Evolutionary conservation across 2,888 invertebrate species (phyloP).

Genomic region (Volucella inanis): DNA sequence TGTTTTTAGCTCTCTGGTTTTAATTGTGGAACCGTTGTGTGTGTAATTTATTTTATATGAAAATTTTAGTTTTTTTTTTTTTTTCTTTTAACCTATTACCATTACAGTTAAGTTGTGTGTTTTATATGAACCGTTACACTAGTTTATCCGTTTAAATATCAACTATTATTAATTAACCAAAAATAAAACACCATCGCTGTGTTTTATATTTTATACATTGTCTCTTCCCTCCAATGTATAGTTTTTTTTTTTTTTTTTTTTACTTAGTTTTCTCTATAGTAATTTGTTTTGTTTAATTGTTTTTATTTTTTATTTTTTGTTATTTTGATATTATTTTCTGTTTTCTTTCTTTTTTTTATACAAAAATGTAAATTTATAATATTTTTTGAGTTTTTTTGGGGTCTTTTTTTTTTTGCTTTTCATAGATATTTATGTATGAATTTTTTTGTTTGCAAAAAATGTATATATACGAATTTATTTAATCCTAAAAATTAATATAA

Average conservation of each 20-base stretch:
- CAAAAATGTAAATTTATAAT: conserved; percentile 73
- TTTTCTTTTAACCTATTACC: conserved; percentile 30
- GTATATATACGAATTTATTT: conserved; percentile 69
- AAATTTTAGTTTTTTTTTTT: conserved; percentile 23
- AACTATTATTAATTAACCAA: conserved; percentile 64
- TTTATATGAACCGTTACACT: conserved; percentile 65
- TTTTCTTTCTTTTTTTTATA: conserved; percentile 62
- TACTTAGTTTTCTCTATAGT: background rate
- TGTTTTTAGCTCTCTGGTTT: background rate
- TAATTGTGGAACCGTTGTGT: conserved; percentile 49
- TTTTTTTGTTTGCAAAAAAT: conserved; percentile 37
- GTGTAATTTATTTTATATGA: conserved; percentile 23
- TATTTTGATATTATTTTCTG: conserved; percentile 53
- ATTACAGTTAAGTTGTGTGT: conserved; percentile 36
- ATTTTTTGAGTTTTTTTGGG: conserved; percentile 23
- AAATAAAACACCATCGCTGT: conserved; percentile 60
- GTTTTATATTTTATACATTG: conserved; percentile 48
- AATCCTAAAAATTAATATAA: conserved; percentile 48
- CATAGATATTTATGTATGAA: conserved; percentile 5
- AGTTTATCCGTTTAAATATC: conserved; percentile 66
- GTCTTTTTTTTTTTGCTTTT: conserved; percentile 26
- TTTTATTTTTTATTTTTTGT: background rate
- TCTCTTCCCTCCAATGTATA: conserved; percentile 14
- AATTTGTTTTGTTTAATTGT: background rate
- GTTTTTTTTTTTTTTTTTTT: conserved; percentile 17